Evolutionary conservation across 2,888 invertebrate genomes (phyloP), one percentile per base, ranked within the genome.

Genomic region (Drosophila nr. perissopoda): DNA sequence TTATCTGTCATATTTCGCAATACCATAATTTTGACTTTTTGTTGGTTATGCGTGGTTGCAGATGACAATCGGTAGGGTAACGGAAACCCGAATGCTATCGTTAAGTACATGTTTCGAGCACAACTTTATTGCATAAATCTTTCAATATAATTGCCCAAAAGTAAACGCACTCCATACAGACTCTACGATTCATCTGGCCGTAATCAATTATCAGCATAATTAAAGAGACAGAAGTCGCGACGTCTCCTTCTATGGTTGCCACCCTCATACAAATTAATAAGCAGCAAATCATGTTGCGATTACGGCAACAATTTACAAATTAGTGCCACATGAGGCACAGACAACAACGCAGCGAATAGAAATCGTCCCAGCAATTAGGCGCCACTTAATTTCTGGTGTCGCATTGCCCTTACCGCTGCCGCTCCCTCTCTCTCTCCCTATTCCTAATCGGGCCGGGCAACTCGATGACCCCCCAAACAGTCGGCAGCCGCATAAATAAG

Each of bases 291-390:
- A 87, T 84, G 73, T 89, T 87, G 80, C 89, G 89, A 85, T 85
- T 85, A 89, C 85, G 80, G 80, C 80, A 80, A 85, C 85, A 84
- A 89, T 89, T 89, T 85, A 87, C 88, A 85, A 85, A 85, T 85
- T 85, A 87, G 87, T 84, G 84, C 84, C 84, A 84, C 87, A 84
- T 84, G 87, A 87, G 87, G 83, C 89, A 88, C 83, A 66, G 29
- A 77, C 76, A 71, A 40, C 76, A 38, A 58, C 52, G 29, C 48
- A 25, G 45, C 48, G 29, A 33, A 74, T 69, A 69, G 59, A 57
- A 70, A 45, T 18, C 60, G 68, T 63, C 71, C 67, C 68, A 80
- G 69, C 82, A 80, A 80, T 80, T 80, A 82, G 80, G 76, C 80
- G 82, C 75, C 80, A 71, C 75, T 68, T 68, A 33, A 67, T 67